These are phyloP conservation scores for Tachysurus vachellii DNA, from an alignment of 2,113 vertebrate genomes.

Conservation along the genomic window DNA sequence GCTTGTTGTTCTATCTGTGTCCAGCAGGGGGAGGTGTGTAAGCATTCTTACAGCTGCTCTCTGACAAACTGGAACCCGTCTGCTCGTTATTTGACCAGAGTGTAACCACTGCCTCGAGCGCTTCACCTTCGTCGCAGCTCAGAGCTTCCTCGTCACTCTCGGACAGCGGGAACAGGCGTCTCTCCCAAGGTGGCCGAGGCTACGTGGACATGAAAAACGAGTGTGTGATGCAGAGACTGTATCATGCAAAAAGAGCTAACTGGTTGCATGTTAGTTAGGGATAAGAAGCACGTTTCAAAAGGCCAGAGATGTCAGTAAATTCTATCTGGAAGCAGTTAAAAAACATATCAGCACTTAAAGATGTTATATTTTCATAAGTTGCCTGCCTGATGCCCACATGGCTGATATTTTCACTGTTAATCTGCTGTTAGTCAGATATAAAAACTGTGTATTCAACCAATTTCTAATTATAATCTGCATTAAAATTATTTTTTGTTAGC, in stretches of 20 bases:
- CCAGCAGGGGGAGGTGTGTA: slow-evolving; percentile 30
- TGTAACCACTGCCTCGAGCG: not conserved
- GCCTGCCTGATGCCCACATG: not conserved
- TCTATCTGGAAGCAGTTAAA: not conserved
- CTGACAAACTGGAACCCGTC: not conserved
- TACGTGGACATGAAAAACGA: slow-evolving; percentile 2
- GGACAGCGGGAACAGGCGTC: slow-evolving; percentile 71
- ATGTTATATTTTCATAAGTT: not conserved
- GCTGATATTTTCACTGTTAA: not conserved
- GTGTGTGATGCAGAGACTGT: not conserved
- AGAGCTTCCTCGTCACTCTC: slow-evolving; percentile 73
- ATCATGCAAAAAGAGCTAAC: not conserved
- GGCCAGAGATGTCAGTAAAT: not conserved
- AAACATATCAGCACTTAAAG: not conserved
- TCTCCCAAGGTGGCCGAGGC: slow-evolving; percentile 72
- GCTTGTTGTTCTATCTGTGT: not conserved
- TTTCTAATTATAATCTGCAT: not conserved
- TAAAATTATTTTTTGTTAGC: not conserved
- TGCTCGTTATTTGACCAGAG: not conserved
- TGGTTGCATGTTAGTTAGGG: not conserved
- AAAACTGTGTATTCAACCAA: no score
- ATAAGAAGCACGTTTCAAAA: not conserved
- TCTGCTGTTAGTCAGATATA: no score
- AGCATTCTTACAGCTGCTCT: not conserved
- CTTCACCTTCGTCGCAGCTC: slow-evolving; percentile 9